phyloP scores from a whole-genome alignment of 2,797 vertebrate genomes.

The Oryzias dopingdopingensis region DNA sequence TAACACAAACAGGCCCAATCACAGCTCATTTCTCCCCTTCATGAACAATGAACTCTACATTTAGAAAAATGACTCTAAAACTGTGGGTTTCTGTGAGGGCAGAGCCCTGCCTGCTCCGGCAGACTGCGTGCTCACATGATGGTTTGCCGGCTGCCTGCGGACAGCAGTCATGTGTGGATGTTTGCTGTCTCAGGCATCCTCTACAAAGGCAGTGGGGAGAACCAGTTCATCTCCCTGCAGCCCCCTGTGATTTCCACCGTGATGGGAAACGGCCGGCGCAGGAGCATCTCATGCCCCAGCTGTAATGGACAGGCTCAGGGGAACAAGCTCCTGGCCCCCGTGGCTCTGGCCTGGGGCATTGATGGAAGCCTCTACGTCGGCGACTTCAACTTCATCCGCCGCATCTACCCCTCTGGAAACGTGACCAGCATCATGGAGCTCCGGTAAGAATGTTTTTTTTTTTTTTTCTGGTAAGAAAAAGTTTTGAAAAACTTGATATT shows the following conservation, averaged over 20 bases:
- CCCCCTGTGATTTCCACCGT: constrained; percentile 94
- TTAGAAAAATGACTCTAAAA: too few relatives aligned
- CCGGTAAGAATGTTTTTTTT: constrained; percentile 72
- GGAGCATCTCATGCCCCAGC: constrained; percentile 98
- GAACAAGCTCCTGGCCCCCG: constrained; percentile 94
- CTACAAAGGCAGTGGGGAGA: constrained; percentile 97
- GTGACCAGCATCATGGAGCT: constrained; percentile 97
- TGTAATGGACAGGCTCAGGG: constrained; percentile 97
- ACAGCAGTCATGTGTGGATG: constrained; percentile 11
- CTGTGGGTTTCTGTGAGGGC: too few relatives aligned
- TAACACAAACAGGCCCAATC: too few relatives aligned
- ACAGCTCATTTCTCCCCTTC: too few relatives aligned
- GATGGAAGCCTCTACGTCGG: constrained; percentile 96
- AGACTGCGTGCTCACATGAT: neutral
- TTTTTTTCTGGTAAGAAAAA: neutral
- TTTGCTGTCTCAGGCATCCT: constrained; percentile 84
- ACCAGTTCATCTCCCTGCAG: constrained; percentile 96
- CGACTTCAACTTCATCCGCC: constrained; percentile 96
- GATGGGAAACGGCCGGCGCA: constrained; percentile 96
- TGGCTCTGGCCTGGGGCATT: constrained; percentile 91
- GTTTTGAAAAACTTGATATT: too few relatives aligned
- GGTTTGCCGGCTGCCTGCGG: constrained; percentile 3
- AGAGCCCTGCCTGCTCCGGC: too few relatives aligned
- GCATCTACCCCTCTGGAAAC: constrained; percentile 94
- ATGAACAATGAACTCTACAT: too few relatives aligned